phyloP scores from a whole-genome alignment of 2,113 vertebrate genomes.

The Cryptomyrus ogoouensis region DNA sequence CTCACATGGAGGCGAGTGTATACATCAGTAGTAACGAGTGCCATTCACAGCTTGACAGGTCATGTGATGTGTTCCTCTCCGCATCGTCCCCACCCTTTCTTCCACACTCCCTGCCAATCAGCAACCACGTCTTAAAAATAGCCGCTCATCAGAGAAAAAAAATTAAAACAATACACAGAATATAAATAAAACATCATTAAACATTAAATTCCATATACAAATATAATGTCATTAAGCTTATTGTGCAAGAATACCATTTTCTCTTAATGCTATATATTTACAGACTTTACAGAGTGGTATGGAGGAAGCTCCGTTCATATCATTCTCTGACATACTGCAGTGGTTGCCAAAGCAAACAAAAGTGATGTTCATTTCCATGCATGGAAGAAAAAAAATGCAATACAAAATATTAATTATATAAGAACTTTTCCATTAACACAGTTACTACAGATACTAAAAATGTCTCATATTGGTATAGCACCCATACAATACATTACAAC shows the following conservation, averaged over 20 bases:
- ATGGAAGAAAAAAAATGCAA: not conserved
- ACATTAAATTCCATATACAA: slow-evolving; percentile 16
- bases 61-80: not conserved
- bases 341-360: not conserved
- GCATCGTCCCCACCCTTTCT: not conserved
- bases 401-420: not conserved
- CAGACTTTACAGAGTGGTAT: slow-evolving; percentile 8
- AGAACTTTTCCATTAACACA: not conserved
- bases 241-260: slow-evolving; percentile 18
- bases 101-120: not conserved
- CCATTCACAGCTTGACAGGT: slow-evolving; percentile 15
- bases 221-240: slow-evolving; percentile 14
- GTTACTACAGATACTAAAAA: slow-evolving; percentile 2
- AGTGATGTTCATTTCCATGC: not conserved
- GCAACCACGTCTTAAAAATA: not conserved
- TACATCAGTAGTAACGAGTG: slow-evolving; percentile 13
- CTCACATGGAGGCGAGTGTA: not conserved
- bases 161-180: not conserved
- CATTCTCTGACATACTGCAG: not conserved
- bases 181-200: slow-evolving; percentile 22
- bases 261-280: not conserved
- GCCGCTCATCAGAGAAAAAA: not conserved
- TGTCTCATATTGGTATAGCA: not conserved
- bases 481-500: not conserved
- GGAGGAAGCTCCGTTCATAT: not conserved